Conservation (phyloP, 2,888 invertebrate genomes). For the Eupithecia tripunctaria region DNA sequence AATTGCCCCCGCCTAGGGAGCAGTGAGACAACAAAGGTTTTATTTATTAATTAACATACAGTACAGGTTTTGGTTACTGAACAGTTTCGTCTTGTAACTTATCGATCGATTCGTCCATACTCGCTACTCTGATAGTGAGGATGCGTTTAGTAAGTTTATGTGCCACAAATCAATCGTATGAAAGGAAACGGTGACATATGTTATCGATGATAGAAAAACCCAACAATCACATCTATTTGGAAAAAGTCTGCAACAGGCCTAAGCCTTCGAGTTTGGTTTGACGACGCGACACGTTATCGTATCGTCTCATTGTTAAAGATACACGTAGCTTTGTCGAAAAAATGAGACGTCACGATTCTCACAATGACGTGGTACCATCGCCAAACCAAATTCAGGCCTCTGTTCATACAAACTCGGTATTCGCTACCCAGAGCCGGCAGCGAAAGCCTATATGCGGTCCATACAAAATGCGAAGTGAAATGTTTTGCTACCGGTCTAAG, state of each 20-base stretch:
- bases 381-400: background rate
- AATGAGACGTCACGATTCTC: background rate
- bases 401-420: background rate
- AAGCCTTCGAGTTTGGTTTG: background rate
- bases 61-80: background rate
- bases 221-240: slow-evolving; percentile 4
- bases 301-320: too few relatives aligned
- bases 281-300: background rate
- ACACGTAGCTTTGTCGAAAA: too few relatives aligned
- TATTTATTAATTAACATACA: background rate
- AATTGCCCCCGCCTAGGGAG: background rate
- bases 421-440: background rate
- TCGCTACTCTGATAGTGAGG: background rate
- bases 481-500: background rate
- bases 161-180: background rate
- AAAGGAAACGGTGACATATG: slow-evolving; percentile 2
- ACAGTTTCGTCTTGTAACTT: background rate
- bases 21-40: background rate
- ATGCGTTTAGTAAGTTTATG: slow-evolving; percentile 2
- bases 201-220: slow-evolving; percentile 2
- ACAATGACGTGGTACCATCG: background rate
- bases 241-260: background rate
- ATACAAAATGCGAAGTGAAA: background rate
- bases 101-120: slow-evolving; percentile 7
- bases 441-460: background rate